phyloP scores from a whole-genome alignment of 2,797 vertebrate species.

The Manis pentadactyla region DNA sequence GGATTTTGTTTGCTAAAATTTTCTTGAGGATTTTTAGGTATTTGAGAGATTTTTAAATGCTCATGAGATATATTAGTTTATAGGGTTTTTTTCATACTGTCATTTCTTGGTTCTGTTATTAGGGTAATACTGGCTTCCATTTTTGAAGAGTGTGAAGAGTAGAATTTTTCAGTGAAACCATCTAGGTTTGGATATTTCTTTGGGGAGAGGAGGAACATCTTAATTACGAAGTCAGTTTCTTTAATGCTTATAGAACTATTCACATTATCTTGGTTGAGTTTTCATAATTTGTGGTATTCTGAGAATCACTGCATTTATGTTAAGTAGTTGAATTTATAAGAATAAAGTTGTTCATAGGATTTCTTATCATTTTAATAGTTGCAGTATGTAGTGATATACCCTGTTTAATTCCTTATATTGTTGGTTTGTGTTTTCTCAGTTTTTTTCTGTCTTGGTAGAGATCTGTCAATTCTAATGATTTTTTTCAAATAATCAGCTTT shows the following conservation, averaged over 20 bases:
- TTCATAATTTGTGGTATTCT: not conserved
- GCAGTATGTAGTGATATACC: not conserved
- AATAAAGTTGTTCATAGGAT: not conserved
- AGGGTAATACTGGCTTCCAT: not conserved
- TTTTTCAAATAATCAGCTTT: slow-evolving; percentile 21
- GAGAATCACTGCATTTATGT: not conserved
- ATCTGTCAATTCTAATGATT: slow-evolving; percentile 54
- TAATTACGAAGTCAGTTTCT: not conserved
- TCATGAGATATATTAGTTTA: not conserved
- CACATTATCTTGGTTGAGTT: slow-evolving; percentile 9
- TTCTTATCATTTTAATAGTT: slow-evolving; percentile 2
- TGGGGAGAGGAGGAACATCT: not conserved
- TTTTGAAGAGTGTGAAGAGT: not conserved
- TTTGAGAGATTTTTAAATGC: not conserved
- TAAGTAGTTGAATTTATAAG: slow-evolving; percentile 27
- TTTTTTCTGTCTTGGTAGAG: slow-evolving; percentile 33
- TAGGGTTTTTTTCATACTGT: not conserved
- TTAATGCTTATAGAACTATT: slow-evolving; percentile 27
- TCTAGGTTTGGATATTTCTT: not conserved
- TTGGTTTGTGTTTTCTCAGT: slow-evolving; percentile 13
- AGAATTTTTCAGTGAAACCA: slow-evolving; percentile 5
- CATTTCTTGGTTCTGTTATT: not conserved
- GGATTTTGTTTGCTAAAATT: slow-evolving; percentile 10
- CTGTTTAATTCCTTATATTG: not conserved
- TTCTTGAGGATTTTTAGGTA: slow-evolving; percentile 19